Conservation (phyloP, 1,140 invertebrate species). For the Drosophila tsacasi region DNA sequence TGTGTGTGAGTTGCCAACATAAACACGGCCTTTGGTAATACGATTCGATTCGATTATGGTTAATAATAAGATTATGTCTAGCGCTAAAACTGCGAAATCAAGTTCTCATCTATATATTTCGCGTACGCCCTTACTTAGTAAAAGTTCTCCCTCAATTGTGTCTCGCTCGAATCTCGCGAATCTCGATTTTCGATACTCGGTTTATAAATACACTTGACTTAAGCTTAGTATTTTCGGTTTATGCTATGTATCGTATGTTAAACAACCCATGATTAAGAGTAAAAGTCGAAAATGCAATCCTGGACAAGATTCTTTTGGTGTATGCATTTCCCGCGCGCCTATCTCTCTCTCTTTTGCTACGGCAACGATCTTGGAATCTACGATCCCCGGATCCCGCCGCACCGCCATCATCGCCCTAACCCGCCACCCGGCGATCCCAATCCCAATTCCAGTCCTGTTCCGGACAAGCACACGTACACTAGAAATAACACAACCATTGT, state of each 20-base stretch:
- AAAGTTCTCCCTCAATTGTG: conserved; percentile 18
- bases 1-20: conserved; percentile 30
- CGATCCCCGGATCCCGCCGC: conserved; percentile 23
- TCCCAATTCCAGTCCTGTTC: conserved; percentile 5
- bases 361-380: conserved; percentile 25
- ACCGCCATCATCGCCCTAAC: conserved; percentile 74
- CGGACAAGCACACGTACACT: conserved; percentile 52
- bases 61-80: conserved; percentile 47
- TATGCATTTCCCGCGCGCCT: conserved; percentile 59
- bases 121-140: conserved; percentile 67
- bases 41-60: conserved; percentile 45
- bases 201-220: conserved; percentile 66
- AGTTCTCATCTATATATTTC: conserved; percentile 40
- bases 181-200: conserved; percentile 10
- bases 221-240: conserved; percentile 70
- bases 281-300: conserved; percentile 83
- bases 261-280: conserved; percentile 84
- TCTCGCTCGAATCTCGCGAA: conserved; percentile 10
- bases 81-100: conserved; percentile 59
- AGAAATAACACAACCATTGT: conserved; percentile 82
- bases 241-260: conserved; percentile 76
- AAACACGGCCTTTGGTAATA: conserved; percentile 72
- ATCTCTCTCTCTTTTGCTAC: background rate
- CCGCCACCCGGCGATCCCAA: conserved; percentile 19
- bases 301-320: conserved; percentile 76